Evolutionary conservation across 2,888 invertebrate genomes (phyloP), one percentile per base, ranked within the genome.

Genomic region (Chirona hameri): DNA sequence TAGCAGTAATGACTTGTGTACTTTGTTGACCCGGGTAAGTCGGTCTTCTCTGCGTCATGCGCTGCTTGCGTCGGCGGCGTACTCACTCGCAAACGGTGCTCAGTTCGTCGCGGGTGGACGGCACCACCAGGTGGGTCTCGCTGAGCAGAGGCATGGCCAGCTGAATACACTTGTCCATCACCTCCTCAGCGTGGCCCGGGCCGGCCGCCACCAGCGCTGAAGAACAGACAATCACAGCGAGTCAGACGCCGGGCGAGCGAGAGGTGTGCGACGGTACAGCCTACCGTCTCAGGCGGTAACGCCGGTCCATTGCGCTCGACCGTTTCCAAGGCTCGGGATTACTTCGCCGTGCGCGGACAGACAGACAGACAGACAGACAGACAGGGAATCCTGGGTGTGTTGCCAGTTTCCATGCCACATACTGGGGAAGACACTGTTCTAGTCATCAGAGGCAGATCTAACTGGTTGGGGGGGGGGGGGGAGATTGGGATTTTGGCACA

Each of bases 41-140:
- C 39, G 7, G 39, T 39, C 39, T 39, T 39, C 39, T 7, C 39
- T 39, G 39, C 7, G 39, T 39, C 2, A 39, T 60, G 21, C 24
- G 60, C n/a, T 60, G 7, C 60, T 52, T 10, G 18, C 24, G n/a
- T 60, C 10, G 60, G 24, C 60, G n/a, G n/a, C 1, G 72, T 18
- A 76, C 76, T 76, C 46, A 76, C 76, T 76, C 27, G 76, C 76
- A 76, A 5, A 76, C 76, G 39, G 39, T 76, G 9, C 39, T 21
- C 46, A 76, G 39, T 39, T 76, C 76, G 3, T 18, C 46, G 7
- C 76, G 15, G 24, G 76, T 76, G 46, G 76, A 76, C 24, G 76
- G 76, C 46, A 76, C 76, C 76, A 76, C 76, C 76, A 76, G 76
- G 39, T 76, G 76, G 76, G 39, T 76, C 76, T 76, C 76, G 76